Percentiles rank a stretch among this genome's conserved stretches.
These are phyloP conservation scores for Apotomis turbidana DNA, from an alignment of 2,888 invertebrate species.

Conservation along the genomic window DNA sequence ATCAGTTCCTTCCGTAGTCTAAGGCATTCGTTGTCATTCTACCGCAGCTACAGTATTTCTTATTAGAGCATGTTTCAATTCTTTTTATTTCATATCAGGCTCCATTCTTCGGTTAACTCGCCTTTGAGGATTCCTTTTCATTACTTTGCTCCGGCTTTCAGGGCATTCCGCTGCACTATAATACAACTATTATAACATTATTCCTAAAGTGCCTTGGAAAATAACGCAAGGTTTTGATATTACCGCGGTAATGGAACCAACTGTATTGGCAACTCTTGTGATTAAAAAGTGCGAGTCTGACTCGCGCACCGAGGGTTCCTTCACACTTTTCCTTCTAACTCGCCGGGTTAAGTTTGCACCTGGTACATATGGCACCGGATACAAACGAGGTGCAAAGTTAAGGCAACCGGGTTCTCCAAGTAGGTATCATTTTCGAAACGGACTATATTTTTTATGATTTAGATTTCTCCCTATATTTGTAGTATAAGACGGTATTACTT, in stretches of 20 bases:
- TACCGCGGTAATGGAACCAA: neutral
- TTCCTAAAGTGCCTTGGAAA: conserved; percentile 9
- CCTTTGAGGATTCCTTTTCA: conserved; percentile 29
- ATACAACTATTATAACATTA: conserved; percentile 23
- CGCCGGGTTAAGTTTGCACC: too few species aligned
- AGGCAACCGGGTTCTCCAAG: too few species aligned
- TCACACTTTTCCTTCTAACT: too few species aligned
- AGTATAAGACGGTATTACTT: too few species aligned
- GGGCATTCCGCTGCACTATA: conserved; percentile 9
- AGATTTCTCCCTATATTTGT: too few species aligned
- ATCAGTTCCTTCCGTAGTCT: neutral
- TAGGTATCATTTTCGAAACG: too few species aligned
- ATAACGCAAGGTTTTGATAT: conserved; percentile 6
- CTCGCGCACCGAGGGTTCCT: too few species aligned
- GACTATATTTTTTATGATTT: too few species aligned
- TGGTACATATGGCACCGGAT: too few species aligned
- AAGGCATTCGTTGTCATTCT: conserved; percentile 27
- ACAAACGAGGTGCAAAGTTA: too few species aligned
- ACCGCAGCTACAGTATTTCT: conserved; percentile 26
- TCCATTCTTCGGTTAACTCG: conserved; percentile 23
- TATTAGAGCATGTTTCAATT: conserved; percentile 33
- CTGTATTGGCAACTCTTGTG: neutral
- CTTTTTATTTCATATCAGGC: conserved; percentile 34
- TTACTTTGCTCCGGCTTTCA: conserved; percentile 13
- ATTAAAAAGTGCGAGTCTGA: too few species aligned